A percentile compares a stretch with the other conserved stretches of the same genome.
phyloP scores from a whole-genome alignment of 2,888 invertebrate species.

The Silvanus unidentatus region DNA sequence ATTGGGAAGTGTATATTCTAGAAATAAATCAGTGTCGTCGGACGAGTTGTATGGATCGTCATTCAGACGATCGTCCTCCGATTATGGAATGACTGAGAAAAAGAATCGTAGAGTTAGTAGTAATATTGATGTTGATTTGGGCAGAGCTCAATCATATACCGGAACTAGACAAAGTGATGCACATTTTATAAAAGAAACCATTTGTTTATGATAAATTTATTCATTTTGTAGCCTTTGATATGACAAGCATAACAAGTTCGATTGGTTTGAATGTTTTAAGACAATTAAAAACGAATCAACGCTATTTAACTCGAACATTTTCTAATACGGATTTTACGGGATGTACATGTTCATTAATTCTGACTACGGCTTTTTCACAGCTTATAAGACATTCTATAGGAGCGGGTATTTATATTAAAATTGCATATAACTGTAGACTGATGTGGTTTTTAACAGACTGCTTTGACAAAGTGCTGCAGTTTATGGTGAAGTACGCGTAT shows the following conservation, averaged over 20 bases:
- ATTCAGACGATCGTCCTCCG: too few relatives aligned
- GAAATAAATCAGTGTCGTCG: too few relatives aligned
- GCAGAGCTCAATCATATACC: too few relatives aligned
- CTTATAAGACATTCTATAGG: constrained; percentile 56
- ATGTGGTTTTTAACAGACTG: too few relatives aligned
- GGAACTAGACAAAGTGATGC: neutral
- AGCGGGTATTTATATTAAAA: constrained; percentile 49
- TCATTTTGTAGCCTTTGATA: neutral
- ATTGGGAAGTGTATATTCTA: neutral
- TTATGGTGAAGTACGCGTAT: constrained; percentile 54
- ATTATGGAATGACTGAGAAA: too few relatives aligned
- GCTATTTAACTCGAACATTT: constrained; percentile 43
- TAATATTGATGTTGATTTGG: too few relatives aligned
- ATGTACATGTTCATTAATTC: constrained; percentile 56
- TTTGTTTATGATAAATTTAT: neutral
- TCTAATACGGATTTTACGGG: constrained; percentile 50
- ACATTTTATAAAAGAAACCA: too few relatives aligned
- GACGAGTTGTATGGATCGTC: too few relatives aligned
- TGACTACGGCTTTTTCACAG: constrained; percentile 54
- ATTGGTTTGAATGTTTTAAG: constrained; percentile 23
- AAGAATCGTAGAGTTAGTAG: too few relatives aligned
- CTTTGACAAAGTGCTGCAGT: constrained; percentile 45
- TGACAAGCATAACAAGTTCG: constrained; percentile 3
- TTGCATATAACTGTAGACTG: neutral
- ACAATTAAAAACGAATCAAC: constrained; percentile 32